Conservation (phyloP, 1,140 invertebrate genomes). For the Caenorhabditis inopinata region DNA sequence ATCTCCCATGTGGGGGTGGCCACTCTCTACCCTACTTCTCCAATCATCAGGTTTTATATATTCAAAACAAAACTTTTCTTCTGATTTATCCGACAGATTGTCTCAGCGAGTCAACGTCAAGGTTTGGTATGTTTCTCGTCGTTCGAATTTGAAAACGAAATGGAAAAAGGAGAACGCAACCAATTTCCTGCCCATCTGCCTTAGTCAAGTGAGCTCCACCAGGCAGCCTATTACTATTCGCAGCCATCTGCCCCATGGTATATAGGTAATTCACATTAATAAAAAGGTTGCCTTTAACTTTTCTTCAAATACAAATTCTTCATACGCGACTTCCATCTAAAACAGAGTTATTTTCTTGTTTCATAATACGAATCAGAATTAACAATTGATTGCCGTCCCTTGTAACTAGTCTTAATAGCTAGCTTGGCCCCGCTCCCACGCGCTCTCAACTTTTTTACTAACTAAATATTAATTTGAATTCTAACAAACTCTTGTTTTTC, state of each 20-base stretch:
- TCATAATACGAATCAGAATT: no score
- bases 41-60: constrained; percentile 16
- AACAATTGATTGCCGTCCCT: no score
- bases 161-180: neutral
- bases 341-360: no score
- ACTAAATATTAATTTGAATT: no score
- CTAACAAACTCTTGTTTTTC: no score
- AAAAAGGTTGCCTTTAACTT: constrained; percentile 8
- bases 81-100: neutral
- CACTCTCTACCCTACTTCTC: neutral
- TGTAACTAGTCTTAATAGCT: no score
- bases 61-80: neutral
- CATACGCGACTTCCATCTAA: no score
- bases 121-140: neutral
- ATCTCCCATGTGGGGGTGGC: neutral
- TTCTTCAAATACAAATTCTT: no score
- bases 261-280: neutral
- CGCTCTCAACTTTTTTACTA: neutral
- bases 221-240: constrained; percentile 22
- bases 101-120: neutral
- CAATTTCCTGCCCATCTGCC: constrained; percentile 28
- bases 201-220: neutral
- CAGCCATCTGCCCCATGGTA: neutral
- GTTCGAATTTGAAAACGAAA: neutral
- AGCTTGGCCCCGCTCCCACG: neutral